Evolutionary conservation across 2,797 vertebrate species (phyloP), one percentile per base, ranked within the genome.

Genomic region (Leucoraja ocellata): DNA sequence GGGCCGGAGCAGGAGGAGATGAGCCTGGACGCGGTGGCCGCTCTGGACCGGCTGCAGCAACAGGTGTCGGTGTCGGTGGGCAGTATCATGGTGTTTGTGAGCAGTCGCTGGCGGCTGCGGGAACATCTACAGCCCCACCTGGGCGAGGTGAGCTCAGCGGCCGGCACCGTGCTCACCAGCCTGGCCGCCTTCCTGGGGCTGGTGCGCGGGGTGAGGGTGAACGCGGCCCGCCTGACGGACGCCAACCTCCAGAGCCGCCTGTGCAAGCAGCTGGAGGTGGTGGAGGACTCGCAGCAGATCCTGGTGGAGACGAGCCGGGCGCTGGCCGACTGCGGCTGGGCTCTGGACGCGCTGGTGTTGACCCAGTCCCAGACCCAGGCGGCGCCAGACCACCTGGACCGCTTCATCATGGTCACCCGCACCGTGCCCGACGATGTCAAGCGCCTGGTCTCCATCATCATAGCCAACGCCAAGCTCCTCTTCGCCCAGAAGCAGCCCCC

Each of bases 381-480:
- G 76, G 96, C 93, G 25, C 96, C 97, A 0, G 98, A 99, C 5
- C 97, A 98, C 81, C 97, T 99, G 2, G 99, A 99, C 93, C 97
- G 97, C 76, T 98, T 99, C 25, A 98, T 99, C 23, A 97, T 97
- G 97, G 98, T 98, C 93, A 98, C 98, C 0, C 96, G 98, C 81
- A 98, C 97, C 0, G 94, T 99, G 93, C 99, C 99, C 0, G 99
- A 99, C 0, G 98, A 99, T 0, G 95, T 98, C 93, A 99, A 98
- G 95, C 96, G 97, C 88, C 97, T 99, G 73, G 96, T 98, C 13
- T 98, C 98, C 81, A 99, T 99, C 71, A 94, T 99, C 94, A 98
- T 98, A 11, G 98, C 98, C 91, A 99, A 99, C 0, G 97, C 97
- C 80, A 98, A 97, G 94, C 98, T 99, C 93, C 97, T 99, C 81